Evolutionary conservation across 2,113 vertebrate species (phyloP), one percentile per base, ranked within the genome.

Genomic region (Ciconia stormi): DNA sequence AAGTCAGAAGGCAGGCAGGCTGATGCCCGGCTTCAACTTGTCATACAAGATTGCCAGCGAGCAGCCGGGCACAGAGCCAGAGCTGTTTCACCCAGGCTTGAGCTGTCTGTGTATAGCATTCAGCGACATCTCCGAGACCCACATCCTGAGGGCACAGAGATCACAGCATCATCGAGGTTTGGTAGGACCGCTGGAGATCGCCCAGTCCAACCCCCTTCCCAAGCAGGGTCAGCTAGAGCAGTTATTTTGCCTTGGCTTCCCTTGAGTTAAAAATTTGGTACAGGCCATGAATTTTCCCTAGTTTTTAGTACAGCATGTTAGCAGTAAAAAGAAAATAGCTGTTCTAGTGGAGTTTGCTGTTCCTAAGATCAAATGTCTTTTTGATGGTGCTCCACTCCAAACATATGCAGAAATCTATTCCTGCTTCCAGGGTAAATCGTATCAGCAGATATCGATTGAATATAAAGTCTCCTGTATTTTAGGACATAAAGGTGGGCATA

Each of bases 21-120:
- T 38, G 46, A 59, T 13, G 30, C 2, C 27, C 0, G 1, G 23
- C 49, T 49, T 70, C 49, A 38, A 61, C 25, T 13, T 20, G 20
- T 22, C 25, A 7, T 7, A 50, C 9, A 13, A 50, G 42, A 46
- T 27, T 18, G 21, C 4, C 29, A 34, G 53, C 0, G 3, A 77
- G 53, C 40, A n/a, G 14, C 6, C 3, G 1, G 10, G 63, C 58
- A 76, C 19, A 44, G 19, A 59, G 30, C 9, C 9, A 63, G 22
- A 18, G 49, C 9, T 12, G 36, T 42, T 73, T 47, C 49, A 69
- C 26, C 40, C 30, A 25, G 13, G 49, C 2, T 44, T 49, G 16
- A 59, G 36, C 26, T 34, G 17, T 13, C 23, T 3, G 3, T 2
- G 0, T 8, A 26, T 0, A 0, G 49, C n/a, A 16, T 53, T 62